phyloP scores from a whole-genome alignment of 2,888 invertebrate genomes.

The Ennomos quercinarius region DNA sequence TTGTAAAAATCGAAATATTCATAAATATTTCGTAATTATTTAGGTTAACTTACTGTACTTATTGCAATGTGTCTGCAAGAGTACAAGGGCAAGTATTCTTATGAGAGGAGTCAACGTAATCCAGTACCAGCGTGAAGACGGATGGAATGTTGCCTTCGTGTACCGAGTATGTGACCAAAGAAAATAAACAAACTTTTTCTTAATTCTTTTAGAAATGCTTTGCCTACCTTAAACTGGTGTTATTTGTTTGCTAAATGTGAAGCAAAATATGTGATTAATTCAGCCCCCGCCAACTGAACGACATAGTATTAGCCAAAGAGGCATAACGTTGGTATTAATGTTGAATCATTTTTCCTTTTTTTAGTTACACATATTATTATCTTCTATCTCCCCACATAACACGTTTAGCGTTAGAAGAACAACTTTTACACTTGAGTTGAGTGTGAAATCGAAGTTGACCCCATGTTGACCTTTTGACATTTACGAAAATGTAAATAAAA shows the following conservation, averaged over 20 bases:
- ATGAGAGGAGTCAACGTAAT: slow-evolving; percentile 49
- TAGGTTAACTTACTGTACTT: slow-evolving; percentile 2
- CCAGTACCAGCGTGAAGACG: slow-evolving; percentile 52
- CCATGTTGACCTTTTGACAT: slow-evolving; percentile 2
- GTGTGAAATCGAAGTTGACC: neutral
- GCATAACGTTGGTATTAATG: no score
- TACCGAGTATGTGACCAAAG: slow-evolving; percentile 60
- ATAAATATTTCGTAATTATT: no score
- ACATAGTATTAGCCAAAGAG: no score
- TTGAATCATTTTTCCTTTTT: no score
- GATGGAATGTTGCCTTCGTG: slow-evolving; percentile 68
- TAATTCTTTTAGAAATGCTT: slow-evolving; percentile 4
- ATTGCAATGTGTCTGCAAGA: slow-evolving; percentile 40
- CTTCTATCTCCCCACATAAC: no score
- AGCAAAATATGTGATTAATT: no score
- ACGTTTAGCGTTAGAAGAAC: no score
- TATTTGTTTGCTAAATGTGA: neutral
- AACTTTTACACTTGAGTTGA: neutral
- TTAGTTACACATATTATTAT: no score
- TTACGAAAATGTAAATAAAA: neutral
- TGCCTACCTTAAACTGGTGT: neutral
- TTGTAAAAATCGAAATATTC: no score
- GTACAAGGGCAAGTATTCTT: slow-evolving; percentile 23
- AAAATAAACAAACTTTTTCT: slow-evolving; percentile 17
- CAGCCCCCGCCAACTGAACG: no score